Base-by-base conservation (phyloP, 2,797 vertebrate species). In the Chaetophractus vellerosus region DNA sequence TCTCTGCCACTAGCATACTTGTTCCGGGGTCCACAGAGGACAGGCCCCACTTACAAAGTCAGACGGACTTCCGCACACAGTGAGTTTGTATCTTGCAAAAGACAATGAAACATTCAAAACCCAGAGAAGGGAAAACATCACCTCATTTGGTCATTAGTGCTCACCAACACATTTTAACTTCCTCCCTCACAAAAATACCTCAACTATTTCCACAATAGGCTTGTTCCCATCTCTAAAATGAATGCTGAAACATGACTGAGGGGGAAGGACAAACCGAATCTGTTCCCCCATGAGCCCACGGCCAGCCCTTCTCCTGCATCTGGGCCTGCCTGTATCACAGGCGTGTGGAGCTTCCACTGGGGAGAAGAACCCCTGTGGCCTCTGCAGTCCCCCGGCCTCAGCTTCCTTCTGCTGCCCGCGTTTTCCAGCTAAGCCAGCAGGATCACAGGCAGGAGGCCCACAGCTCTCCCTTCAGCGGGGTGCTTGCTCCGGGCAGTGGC, bases 101-200 rank as follows among this genome's bases (percentile, higher is more conserved):
- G 45, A 15, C 23, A 81, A 61, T 10, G 28, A 82, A 95, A 45
- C 55, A 57, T 69, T 92, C 12, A 92, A 93, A 86, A 15, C 28
- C 10, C 9, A 80, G 55, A 1, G 75, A 78, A 96, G 6, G 48
- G 14, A 95, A 93, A 38, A 78, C 38, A 83, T 90, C 28, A 91
- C 11, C 26, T 36, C 48, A 64, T 68, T 48, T 94, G 69, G 26
- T 61, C 2, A n/a, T 18, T 66, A 85, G 80, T 76, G 45, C 82
- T 88, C 68, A 93, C 23, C 26, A 52, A 78, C 18, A 8, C 59
- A 90, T 36, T 83, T 91, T 90, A 91, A 91, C 38, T 52, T 82
- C 64, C 36, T 93, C 45, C 36, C 61, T 95, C 41, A 94, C 33
- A 71, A 90, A 80, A 84, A 89, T 50, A 85, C 33, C 52, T 84